phyloP scores from a whole-genome alignment of 2,797 vertebrate species.

The Rachycentron canadum region DNA sequence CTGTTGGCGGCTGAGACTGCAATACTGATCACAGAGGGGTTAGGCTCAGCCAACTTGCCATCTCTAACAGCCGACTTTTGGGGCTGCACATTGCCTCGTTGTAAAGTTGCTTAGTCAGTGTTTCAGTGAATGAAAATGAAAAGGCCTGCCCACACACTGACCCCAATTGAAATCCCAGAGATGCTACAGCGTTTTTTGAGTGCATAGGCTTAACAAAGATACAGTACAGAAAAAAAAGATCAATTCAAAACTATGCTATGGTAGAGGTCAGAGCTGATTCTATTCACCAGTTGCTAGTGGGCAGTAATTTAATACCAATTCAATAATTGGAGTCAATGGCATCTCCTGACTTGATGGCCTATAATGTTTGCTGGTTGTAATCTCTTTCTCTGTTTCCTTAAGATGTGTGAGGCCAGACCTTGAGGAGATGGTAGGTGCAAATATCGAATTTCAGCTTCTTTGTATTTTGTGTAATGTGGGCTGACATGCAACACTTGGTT shows the following conservation, averaged over 20 bases:
- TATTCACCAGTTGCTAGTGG: constrained; percentile 18
- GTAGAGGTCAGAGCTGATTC: constrained; percentile 1
- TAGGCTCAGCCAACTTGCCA: background rate
- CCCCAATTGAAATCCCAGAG: constrained; percentile 17
- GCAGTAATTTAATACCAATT: constrained; percentile 31
- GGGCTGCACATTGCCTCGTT: background rate
- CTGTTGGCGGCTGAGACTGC: constrained; percentile 15
- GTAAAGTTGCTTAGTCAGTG: constrained; percentile 9
- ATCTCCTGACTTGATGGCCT: background rate
- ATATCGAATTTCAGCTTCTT: constrained; percentile 36
- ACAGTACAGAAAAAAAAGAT: constrained; percentile 8
- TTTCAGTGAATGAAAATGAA: constrained; percentile 30
- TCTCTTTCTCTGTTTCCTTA: constrained; percentile 15
- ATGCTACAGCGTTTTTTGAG: constrained; percentile 18
- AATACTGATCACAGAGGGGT: background rate
- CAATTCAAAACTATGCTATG: constrained; percentile 11
- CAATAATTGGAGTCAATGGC: constrained; percentile 25
- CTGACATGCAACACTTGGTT: constrained; percentile 42
- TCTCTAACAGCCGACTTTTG: background rate
- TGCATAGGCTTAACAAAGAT: constrained; percentile 21
- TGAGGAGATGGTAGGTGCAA: background rate
- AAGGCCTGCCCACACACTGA: constrained; percentile 19
- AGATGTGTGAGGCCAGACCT: constrained; percentile 17
- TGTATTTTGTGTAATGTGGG: constrained; percentile 22
- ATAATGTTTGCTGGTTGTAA: constrained; percentile 2